Base-by-base conservation (phyloP, 1,140 invertebrate species). In the Hesperophylax magnus region DNA sequence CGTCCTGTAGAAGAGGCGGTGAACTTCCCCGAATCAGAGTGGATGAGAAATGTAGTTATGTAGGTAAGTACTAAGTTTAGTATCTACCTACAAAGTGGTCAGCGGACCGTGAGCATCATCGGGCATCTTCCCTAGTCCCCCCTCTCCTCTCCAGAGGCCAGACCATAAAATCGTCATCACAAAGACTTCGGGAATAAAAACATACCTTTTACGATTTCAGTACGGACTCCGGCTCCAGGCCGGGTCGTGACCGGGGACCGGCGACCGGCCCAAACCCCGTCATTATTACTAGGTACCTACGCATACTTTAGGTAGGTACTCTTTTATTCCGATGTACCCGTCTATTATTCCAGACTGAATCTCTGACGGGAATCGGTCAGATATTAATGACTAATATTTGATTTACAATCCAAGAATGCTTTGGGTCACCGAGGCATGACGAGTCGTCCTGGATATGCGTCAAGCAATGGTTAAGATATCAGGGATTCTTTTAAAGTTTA, bases 371-470 rank as follows among this genome's bases (percentile, higher is more conserved):
- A 31, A 67, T 61, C 27, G 27, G 69, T 72, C 52, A 31, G 69
- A 53, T 53, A 54, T 53, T 54, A 72, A 72, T 72, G 69, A 72
- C 47, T 72, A 72, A 72, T 54, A 72, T 72, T 72, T 72, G 52
- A 72, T 72, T 72, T 72, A 72, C 69, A 27, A 20, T 47, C 53
- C 69, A 72, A 72, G 69, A 72, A 54, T 22, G 69, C 52, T 72
- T 72, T 72, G 8, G 39, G 69, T 53, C 69, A 27, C 18, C 20
- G 47, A 72, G 27, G 69, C 47, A 72, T 72, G 69, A 72, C 69
- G 69, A 72, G 54, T 72, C 18, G 52, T 72, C 39, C 20, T 18
- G 47, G 22, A 72, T 3, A 54, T 53, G 69, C n/a, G 69, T 72
- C 69, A 72, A 20, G 27, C 14, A n/a, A 22, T 53, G 20, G 27